Percentiles rank a stretch among this genome's conserved stretches.
phyloP scores from a whole-genome alignment of 2,888 invertebrate species.

The Megalurothrips usitatus region DNA sequence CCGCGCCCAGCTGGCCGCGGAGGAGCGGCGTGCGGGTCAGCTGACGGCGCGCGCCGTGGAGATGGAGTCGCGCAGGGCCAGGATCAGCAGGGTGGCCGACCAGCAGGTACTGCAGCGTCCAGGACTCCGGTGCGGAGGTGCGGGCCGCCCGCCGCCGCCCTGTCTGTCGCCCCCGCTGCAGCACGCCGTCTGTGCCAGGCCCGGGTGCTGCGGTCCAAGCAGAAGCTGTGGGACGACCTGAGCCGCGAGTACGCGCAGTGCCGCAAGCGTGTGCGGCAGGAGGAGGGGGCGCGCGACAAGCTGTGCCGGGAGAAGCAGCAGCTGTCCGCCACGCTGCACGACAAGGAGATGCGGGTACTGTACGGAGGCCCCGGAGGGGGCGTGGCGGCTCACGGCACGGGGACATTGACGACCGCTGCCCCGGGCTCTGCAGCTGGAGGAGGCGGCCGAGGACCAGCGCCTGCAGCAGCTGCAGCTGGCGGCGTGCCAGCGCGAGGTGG shows the following conservation, averaged over 20 bases:
- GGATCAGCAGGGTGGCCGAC: conserved; percentile 1
- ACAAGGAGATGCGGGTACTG: neutral
- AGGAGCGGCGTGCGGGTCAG: neutral
- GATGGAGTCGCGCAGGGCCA: neutral
- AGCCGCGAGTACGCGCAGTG: conserved; percentile 9
- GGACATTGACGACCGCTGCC: neutral
- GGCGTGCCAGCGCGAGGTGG: neutral
- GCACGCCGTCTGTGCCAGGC: neutral
- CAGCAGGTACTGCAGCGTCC: conserved; percentile 5
- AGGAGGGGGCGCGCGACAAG: neutral
- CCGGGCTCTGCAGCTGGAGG: neutral
- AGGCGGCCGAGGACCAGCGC: neutral
- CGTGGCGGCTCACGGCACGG: too few relatives aligned
- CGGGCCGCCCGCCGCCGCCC: too few relatives aligned
- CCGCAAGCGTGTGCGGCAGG: neutral
- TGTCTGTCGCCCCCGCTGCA: too few relatives aligned
- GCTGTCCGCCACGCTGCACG: neutral
- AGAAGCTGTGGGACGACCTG: conserved; percentile 25
- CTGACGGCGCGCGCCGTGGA: neutral
- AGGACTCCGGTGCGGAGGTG: too few relatives aligned
- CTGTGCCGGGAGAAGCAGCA: conserved; percentile 8
- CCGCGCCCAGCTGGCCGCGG: neutral
- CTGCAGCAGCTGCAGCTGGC: neutral
- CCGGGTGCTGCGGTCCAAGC: neutral
- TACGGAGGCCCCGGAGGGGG: too few relatives aligned